phyloP scores from a whole-genome alignment of 1,140 invertebrate species.

The Papilio polyxenes region DNA sequence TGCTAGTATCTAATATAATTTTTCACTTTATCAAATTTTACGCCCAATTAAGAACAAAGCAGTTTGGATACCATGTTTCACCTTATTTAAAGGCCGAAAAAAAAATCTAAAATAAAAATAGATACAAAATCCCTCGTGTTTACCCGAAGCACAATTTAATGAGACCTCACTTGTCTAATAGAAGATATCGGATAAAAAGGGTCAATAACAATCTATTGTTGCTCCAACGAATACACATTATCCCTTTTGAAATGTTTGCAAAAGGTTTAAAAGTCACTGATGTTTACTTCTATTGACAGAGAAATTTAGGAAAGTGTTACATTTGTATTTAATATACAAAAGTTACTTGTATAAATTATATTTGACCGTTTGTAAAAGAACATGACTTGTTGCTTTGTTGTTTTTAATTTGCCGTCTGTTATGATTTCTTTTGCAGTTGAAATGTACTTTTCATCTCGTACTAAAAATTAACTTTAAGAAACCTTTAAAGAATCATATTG shows the following conservation, averaged over 20 bases:
- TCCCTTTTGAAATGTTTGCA: slow-evolving; percentile 20
- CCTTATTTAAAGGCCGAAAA: neutral
- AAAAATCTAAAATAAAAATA: slow-evolving; percentile 1
- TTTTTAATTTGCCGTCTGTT: too few relatives aligned
- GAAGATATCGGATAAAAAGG: slow-evolving; percentile 14
- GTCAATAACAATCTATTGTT: slow-evolving; percentile 15
- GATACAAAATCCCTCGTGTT: slow-evolving; percentile 13
- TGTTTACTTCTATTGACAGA: slow-evolving; percentile 12
- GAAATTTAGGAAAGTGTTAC: neutral
- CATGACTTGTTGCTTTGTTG: neutral
- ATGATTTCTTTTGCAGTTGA: too few relatives aligned
- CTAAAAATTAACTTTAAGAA: too few relatives aligned
- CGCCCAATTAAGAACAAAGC: neutral
- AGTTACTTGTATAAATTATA: neutral
- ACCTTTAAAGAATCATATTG: too few relatives aligned
- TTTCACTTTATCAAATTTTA: neutral
- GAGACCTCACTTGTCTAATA: slow-evolving; percentile 23
- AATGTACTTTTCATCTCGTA: too few relatives aligned
- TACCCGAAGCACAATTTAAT: slow-evolving; percentile 23
- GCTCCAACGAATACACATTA: slow-evolving; percentile 9
- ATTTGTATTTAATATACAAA: neutral
- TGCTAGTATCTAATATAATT: too few relatives aligned
- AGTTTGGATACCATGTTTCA: neutral
- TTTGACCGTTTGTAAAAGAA: neutral
- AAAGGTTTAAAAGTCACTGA: slow-evolving; percentile 6